A percentile compares a stretch with the other conserved stretches of the same genome.
These are phyloP conservation scores for Tauraco hartlaubi DNA, from an alignment of 2,797 vertebrate species.

Conservation along the genomic window DNA sequence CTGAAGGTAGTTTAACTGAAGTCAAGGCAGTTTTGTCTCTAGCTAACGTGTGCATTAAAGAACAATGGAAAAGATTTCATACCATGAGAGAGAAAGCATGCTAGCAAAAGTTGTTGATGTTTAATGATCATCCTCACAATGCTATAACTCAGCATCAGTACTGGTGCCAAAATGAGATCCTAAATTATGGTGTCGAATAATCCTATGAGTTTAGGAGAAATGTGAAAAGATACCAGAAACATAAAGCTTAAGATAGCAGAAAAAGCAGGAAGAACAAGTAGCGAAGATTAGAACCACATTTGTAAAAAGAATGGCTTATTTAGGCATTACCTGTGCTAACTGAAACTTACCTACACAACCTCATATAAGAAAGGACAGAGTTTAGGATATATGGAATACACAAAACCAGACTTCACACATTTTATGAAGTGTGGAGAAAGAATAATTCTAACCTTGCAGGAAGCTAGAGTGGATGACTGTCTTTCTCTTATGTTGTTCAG, in stretches of 20 bases:
- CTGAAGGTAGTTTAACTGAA: background rate
- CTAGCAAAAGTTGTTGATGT: background rate
- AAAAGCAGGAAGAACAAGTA: background rate
- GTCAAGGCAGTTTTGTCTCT: background rate
- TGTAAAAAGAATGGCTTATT: background rate
- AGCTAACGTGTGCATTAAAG: background rate
- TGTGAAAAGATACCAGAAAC: background rate
- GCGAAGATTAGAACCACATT: background rate
- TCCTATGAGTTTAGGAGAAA: background rate
- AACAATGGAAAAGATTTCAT: background rate
- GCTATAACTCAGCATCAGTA: background rate
- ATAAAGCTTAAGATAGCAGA: background rate
- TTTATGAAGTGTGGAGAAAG: background rate
- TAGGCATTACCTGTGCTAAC: background rate
- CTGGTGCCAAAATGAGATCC: background rate
- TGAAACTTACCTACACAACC: background rate
- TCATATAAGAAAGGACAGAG: background rate
- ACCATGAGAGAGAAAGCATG: background rate
- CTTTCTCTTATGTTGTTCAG: background rate
- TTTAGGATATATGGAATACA: background rate
- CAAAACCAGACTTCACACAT: background rate
- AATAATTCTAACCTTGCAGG: background rate
- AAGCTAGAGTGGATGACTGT: background rate
- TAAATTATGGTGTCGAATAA: background rate
- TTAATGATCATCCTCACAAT: background rate